Evolutionary conservation across 2,888 invertebrate species (phyloP), one percentile per base, ranked within the genome.

Genomic region (Odontocolon sp.): DNA sequence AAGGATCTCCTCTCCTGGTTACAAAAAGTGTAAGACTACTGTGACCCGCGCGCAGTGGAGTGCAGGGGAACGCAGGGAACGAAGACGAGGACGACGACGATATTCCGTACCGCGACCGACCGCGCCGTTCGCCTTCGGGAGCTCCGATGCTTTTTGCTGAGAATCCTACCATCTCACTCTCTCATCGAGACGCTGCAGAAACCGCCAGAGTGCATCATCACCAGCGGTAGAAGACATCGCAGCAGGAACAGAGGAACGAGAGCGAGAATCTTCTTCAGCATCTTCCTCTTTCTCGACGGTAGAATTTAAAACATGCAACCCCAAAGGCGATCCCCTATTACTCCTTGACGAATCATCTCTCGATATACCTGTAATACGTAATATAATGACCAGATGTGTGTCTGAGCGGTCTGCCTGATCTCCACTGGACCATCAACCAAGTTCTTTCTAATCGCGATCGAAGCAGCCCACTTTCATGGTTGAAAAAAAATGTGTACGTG

Each of bases 291-390:
- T 85, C 5, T 83, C 85, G 83, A 84, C 87, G 83, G 82, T 85
- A 85, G 88, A 89, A 89, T 89, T 84, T 86, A 86, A 88, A 88
- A 89, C 88, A 89, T 89, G 87, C 88, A 87, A 84, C 82, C 74
- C 81, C 79, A 56, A 31, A 28, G 11, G 33, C 11, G 42, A n/a
- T 40, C 54, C 33, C 28, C 50, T 54, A 23, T 47, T 26, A 14
- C 9, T 47, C 14, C 26, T 14, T 36, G 21, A n/a, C 40, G 56
- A 50, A 66, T 76, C 68, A 28, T 52, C 28, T 59, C 52, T 31
- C 40, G 16, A 64, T n/a, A 64, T 18, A 47, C 38, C 28, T 36
- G 45, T 36, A 18, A 40, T 50, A 38, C 28, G 40, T 52, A 38
- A 54, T 40, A 50, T 26, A 56, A 31, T 18, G 11, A 64, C 47